Base-by-base conservation (phyloP, 2,888 invertebrate species). In the Lasioglossum leucozonium region DNA sequence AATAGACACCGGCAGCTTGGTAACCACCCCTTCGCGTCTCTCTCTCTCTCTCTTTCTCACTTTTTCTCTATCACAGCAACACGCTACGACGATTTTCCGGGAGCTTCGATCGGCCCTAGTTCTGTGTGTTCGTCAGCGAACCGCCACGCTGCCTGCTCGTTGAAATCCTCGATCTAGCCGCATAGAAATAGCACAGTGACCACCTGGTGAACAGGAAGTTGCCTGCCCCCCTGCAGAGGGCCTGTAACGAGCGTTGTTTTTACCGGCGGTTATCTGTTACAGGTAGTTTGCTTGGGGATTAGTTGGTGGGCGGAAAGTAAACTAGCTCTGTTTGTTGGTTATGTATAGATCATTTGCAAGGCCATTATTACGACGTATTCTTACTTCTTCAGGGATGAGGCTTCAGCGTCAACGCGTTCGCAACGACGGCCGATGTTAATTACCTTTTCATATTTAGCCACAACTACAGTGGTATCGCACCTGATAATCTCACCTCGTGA, bases 1-100 rank as follows among this genome's bases (percentile, higher is more conserved):
- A 92, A 92, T 92, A 90, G 90, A 89, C 84, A 88, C 73, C 26
- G 37, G 26, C 34, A 58, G 71, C 26, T 34, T 22, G 18, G 44
- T 34, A 73, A 78, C 76, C 65, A 81, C 55, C 42, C 67, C 42
- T n/a, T 44, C 47, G 65, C 26, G 26, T 40, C 65, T 42, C 40
- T 44, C 11, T 13, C 42, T 13, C 44, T 5, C 6, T 18, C 47
- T 22, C 22, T 0, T 8, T 51, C 2, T 51, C 0, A 2, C 22
- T 51, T 8, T 8, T 8, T 51, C 22, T 51, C 51, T 51, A 51
- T 51, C 8, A 22, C 10, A 51, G 18, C 58, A 30, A 4, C 18
- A 18, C 18, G 11, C 11, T 16, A 30, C 40, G 22, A 72, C 72
- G 72, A 72, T 67, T 67, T 77, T 47, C 67, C 62, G 37, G 16